Evolutionary conservation across 2,797 vertebrate species (phyloP), one percentile per base, ranked within the genome.

Genomic region (Lagodon rhomboides): DNA sequence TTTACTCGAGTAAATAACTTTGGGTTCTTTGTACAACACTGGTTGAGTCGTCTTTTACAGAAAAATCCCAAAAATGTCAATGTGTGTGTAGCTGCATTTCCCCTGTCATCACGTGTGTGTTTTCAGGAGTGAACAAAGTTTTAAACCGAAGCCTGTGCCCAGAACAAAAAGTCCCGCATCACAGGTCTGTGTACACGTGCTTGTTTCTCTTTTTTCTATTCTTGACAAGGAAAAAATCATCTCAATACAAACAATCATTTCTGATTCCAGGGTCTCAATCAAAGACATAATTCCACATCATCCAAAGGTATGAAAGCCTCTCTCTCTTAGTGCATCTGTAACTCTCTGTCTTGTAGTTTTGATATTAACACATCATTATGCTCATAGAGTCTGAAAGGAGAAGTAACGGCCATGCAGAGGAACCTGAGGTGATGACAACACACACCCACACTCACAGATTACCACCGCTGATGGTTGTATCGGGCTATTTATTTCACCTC

Each of bases 321-420:
- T 63, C 22, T 63, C 20, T 62, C 25, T 22, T 0, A 46, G 2
- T 46, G 18, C 23, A 30, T 82, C 16, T 76, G 20, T 51, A 11
- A 8, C n/a, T 67, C 6, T 73, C 5, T 25, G 2, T 51, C 12
- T 64, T 34, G 70, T 7, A 56, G 25, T 12, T 20, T 59, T 12
- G 27, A 56, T 51, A 64, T 70, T 79, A 68, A 75, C 66, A 62
- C 51, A 30, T 66, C 38, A 1, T 67, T 82, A 41, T 79, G n/a
- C 55, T 89, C 50, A 13, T 63, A 93, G 92, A 89, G n/a, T 60
- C 13, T 7, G 75, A 89, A 71, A 83, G 67, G 73, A 91, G 70
- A 90, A 91, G 77, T 80, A 91, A 92, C 49, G 87, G 81, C 67
- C 76, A 80, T 54, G 62, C 64, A n/a, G 91, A 88, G 50, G 86